phyloP scores from a whole-genome alignment of 2,888 invertebrate species.

The Lepidocyrtoides sp. region DNA sequence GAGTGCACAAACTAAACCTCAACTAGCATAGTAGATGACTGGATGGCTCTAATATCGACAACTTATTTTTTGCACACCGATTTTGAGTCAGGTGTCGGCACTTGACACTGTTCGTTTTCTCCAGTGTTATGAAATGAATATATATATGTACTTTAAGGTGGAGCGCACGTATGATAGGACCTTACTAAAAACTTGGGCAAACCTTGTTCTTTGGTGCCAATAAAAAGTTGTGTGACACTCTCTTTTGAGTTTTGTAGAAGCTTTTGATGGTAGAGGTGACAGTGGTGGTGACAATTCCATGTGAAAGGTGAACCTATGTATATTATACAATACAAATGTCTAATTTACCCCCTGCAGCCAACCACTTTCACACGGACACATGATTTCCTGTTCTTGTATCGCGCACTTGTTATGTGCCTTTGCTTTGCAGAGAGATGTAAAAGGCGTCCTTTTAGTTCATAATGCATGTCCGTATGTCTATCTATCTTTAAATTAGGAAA shows the following conservation, averaged over 20 bases:
- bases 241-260: background rate
- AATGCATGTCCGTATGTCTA: background rate
- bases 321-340: conserved; percentile 44
- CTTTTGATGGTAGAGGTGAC: background rate
- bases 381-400: background rate
- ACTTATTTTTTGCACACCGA: background rate
- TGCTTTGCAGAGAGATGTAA: background rate
- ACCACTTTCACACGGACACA: conserved; percentile 5
- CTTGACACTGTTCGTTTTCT: background rate
- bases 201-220: too few species aligned
- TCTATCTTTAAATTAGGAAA: conserved; percentile 16
- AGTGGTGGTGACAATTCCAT: background rate
- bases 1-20: background rate
- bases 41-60: background rate
- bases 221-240: background rate
- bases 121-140: background rate
- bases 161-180: background rate
- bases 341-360: conserved; percentile 63
- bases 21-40: background rate
- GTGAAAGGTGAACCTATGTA: conserved; percentile 42
- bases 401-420: background rate
- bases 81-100: background rate
- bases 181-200: too few species aligned
- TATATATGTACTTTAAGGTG: background rate
- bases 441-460: background rate